phyloP scores from a whole-genome alignment of 2,797 vertebrate species.

The Lateolabrax maculatus region DNA sequence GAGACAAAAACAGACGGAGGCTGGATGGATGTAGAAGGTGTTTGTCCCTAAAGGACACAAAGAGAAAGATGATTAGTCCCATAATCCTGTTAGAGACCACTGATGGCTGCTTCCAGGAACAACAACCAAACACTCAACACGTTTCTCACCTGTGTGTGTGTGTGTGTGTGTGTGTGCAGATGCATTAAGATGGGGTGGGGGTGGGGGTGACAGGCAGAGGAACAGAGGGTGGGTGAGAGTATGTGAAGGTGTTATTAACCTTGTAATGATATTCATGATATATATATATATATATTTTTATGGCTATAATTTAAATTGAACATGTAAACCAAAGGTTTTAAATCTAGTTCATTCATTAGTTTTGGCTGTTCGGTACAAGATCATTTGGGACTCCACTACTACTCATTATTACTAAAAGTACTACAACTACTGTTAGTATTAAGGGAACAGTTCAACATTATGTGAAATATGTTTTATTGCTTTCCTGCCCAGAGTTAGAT shows the following conservation, averaged over 20 bases:
- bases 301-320: no score
- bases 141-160: background rate
- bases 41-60: conserved; percentile 6
- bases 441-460: no score
- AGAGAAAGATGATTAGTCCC: conserved; percentile 35
- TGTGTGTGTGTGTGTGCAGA: conserved; percentile 16
- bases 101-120: conserved; percentile 20
- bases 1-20: background rate
- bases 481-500: no score
- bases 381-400: no score
- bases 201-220: background rate
- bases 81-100: conserved; percentile 43
- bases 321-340: no score
- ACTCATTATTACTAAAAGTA: no score
- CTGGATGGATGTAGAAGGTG: no score
- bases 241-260: background rate
- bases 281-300: no score
- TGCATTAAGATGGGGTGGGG: background rate
- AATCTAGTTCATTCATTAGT: no score
- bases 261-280: background rate
- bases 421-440: no score
- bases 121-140: background rate
- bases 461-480: background rate
- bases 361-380: no score
- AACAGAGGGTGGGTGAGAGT: background rate